These are phyloP conservation scores for Brachyistius frenatus DNA, from an alignment of 2,113 vertebrate species.

Conservation along the genomic window DNA sequence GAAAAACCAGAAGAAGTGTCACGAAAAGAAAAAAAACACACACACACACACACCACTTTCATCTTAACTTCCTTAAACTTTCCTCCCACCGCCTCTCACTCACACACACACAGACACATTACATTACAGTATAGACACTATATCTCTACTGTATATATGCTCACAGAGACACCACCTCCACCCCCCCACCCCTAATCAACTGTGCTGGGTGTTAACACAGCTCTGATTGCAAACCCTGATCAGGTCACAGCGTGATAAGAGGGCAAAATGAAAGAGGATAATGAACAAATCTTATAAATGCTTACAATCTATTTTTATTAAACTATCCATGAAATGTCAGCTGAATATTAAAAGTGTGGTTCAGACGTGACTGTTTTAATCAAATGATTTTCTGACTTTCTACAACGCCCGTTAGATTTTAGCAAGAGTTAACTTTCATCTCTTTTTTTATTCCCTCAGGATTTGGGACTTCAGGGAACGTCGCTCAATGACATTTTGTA, in stretches of 20 bases:
- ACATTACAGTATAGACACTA: too few species aligned
- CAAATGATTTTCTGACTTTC: background rate
- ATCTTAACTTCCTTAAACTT: too few species aligned
- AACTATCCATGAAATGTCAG: constrained; percentile 42
- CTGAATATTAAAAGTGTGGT: constrained; percentile 20
- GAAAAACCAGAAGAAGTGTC: background rate
- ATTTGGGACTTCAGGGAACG: constrained; percentile 90
- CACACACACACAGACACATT: too few species aligned
- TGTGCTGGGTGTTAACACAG: background rate
- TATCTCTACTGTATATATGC: background rate
- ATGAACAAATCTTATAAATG: constrained; percentile 45
- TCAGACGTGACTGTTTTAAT: constrained; percentile 18
- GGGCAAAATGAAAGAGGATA: constrained; percentile 32
- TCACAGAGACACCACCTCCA: background rate
- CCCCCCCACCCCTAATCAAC: background rate
- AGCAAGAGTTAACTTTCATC: constrained; percentile 1
- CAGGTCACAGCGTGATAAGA: constrained; percentile 27
- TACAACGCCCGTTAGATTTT: background rate
- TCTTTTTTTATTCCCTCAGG: constrained; percentile 76
- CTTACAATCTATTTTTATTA: constrained; percentile 40
- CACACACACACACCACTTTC: background rate
- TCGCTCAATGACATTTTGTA: constrained; percentile 92
- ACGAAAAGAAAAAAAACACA: background rate
- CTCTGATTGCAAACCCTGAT: constrained; percentile 37
- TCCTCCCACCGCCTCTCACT: background rate